Evolutionary conservation across 2,888 invertebrate species (phyloP).

Genomic region (Leptogaster cylindrica): DNA sequence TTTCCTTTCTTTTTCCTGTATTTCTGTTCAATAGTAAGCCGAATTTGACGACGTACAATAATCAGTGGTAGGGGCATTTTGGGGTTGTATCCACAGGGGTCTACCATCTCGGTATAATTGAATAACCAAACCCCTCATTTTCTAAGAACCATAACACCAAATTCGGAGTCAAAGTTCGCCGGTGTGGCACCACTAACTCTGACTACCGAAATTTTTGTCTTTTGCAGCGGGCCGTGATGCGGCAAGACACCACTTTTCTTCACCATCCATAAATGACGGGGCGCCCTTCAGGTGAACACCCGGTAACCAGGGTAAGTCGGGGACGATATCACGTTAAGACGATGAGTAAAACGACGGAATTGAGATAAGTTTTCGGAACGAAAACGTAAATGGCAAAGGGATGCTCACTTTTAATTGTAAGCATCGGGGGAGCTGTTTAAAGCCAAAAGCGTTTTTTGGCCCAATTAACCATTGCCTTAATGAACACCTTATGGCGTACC

Average conservation of each 20-base stretch:
- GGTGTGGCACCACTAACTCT: not conserved
- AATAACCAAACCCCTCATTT: constrained; percentile 47
- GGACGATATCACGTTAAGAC: constrained; percentile 26
- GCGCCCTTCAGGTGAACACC: constrained; percentile 21
- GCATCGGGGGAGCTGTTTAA: constrained; percentile 44
- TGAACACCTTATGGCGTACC: constrained; percentile 49
- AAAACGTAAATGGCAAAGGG: not conserved
- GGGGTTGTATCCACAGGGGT: constrained; percentile 47
- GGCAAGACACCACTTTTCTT: constrained; percentile 9
- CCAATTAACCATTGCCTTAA: constrained; percentile 52
- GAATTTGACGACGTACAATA: too few species aligned
- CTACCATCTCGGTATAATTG: constrained; percentile 46
- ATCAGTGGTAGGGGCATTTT: too few species aligned
- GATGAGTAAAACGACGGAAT: constrained; percentile 24
- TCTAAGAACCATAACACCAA: constrained; percentile 33
- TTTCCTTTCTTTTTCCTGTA: not conserved
- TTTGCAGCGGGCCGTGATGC: too few species aligned
- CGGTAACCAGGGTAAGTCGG: constrained; percentile 41
- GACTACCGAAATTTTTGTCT: not conserved
- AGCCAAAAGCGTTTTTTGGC: constrained; percentile 47
- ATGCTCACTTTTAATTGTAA: constrained; percentile 45
- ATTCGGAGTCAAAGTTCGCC: constrained; percentile 32
- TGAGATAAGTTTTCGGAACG: constrained; percentile 13
- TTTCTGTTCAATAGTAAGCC: not conserved
- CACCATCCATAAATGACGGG: not conserved